These are phyloP conservation scores for Mirza zaza DNA, from an alignment of 2,113 vertebrate genomes.

Conservation along the genomic window DNA sequence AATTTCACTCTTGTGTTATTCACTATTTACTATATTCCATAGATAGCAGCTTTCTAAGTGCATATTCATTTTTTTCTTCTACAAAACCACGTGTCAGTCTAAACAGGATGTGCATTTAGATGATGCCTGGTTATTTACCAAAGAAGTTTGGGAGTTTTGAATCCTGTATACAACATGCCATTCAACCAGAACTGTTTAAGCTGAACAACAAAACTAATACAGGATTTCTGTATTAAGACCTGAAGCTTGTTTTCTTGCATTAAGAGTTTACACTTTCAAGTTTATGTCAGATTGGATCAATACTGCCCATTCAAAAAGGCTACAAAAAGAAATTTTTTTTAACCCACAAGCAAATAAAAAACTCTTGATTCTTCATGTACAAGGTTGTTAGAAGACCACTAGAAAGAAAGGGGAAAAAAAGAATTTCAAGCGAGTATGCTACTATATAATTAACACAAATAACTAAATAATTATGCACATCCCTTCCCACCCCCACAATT, in stretches of 20 bases:
- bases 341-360: constrained; percentile 47
- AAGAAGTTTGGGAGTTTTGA: constrained; percentile 74
- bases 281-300: constrained; percentile 66
- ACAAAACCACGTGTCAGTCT: constrained; percentile 65
- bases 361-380: constrained; percentile 50
- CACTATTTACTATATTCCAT: neutral
- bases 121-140: constrained; percentile 79
- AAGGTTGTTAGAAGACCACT: constrained; percentile 67
- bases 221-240: constrained; percentile 56
- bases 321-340: constrained; percentile 29
- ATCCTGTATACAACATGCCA: constrained; percentile 53
- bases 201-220: constrained; percentile 70
- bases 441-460: constrained; percentile 72
- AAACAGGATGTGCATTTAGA: constrained; percentile 77
- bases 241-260: constrained; percentile 7
- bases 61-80: constrained; percentile 55
- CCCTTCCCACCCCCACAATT: constrained; percentile 69
- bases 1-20: constrained; percentile 38
- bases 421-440: constrained; percentile 63
- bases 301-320: constrained; percentile 55
- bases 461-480: constrained; percentile 72
- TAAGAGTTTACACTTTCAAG: constrained; percentile 63
- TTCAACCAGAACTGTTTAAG: constrained; percentile 67
- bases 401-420: constrained; percentile 34
- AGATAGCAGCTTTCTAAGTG: constrained; percentile 39